Conservation (phyloP, 2,888 invertebrate species). For the Athrips mouffetella region DNA sequence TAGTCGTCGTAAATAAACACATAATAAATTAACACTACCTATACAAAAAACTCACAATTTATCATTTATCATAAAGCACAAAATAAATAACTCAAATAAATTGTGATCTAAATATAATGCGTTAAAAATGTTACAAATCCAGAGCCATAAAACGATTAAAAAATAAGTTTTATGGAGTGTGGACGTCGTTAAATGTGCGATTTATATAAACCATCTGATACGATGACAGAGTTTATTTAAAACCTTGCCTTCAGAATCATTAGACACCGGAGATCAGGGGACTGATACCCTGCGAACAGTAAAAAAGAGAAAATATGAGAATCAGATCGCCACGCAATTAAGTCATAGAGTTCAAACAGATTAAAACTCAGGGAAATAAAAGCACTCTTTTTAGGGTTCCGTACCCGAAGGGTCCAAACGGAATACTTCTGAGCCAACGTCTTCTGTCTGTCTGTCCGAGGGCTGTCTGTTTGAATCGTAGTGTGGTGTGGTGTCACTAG, state of each 20-base stretch:
- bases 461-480: no score
- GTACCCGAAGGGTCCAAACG: no score
- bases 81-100: conserved; percentile 3
- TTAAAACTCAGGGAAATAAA: neutral
- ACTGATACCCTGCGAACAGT: conserved; percentile 28
- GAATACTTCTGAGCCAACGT: no score
- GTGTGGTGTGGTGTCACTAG: no score
- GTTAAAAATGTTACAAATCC: conserved; percentile 51
- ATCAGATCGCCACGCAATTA: conserved; percentile 26
- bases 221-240: conserved; percentile 60
- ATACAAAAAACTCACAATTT: no score
- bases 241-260: conserved; percentile 52
- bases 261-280: conserved; percentile 34
- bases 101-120: conserved; percentile 30
- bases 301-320: conserved; percentile 38
- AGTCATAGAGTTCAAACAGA: conserved; percentile 17
- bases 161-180: conserved; percentile 62
- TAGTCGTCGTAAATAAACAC: no score
- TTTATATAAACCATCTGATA: conserved; percentile 62
- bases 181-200: conserved; percentile 58
- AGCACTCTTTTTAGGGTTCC: no score
- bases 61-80: no score
- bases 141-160: conserved; percentile 51
- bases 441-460: no score
- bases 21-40: no score